Conservation (phyloP, 2,113 vertebrate species). For the Micromys minutus region DNA sequence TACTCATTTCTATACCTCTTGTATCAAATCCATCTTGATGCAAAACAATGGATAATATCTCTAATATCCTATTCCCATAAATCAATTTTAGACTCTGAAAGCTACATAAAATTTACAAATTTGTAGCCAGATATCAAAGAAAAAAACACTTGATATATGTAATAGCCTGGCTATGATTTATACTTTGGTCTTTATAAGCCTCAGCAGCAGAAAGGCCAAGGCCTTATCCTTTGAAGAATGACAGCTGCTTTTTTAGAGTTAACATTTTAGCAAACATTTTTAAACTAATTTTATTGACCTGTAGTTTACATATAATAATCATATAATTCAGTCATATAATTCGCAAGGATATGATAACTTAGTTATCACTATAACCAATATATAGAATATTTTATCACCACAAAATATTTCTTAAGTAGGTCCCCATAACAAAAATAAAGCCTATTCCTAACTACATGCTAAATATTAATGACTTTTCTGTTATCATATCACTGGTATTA, state of each 20-base stretch:
- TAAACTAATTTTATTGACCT: neutral
- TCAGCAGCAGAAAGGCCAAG: neutral
- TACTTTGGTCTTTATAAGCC: neutral
- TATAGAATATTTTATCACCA: neutral
- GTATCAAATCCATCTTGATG: neutral
- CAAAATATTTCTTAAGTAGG: neutral
- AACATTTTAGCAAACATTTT: conserved; percentile 12
- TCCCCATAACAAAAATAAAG: neutral
- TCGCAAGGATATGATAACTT: neutral
- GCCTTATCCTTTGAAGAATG: neutral
- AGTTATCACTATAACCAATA: neutral
- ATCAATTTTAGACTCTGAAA: neutral
- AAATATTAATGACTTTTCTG: neutral
- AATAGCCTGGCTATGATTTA: neutral
- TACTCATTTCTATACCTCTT: neutral
- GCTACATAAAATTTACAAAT: neutral
- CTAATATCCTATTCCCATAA: neutral
- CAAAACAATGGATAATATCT: neutral
- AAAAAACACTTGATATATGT: neutral
- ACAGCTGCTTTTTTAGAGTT: neutral
- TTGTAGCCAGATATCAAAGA: neutral
- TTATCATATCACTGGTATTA: neutral
- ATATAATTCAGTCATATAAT: neutral
- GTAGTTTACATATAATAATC: neutral
- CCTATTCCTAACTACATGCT: neutral